phyloP scores from a whole-genome alignment of 2,113 vertebrate genomes.

The Callipepla squamata region DNA sequence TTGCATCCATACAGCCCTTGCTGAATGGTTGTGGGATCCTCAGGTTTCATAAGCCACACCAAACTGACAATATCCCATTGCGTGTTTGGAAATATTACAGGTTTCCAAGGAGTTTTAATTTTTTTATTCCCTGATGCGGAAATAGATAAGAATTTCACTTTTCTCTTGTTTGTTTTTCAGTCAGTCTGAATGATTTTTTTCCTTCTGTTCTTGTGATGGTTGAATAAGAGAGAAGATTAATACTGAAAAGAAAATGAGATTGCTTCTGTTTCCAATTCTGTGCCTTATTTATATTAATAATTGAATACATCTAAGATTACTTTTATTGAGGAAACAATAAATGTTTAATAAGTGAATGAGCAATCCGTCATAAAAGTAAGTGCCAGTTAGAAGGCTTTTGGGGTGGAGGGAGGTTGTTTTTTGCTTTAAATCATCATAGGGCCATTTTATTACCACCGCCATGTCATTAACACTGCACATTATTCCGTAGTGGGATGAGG shows the following conservation, averaged over 20 bases:
- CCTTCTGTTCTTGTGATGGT: neutral
- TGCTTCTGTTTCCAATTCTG: slow-evolving; percentile 38
- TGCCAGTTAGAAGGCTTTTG: neutral
- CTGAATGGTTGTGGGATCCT: neutral
- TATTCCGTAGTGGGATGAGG: slow-evolving; percentile 36
- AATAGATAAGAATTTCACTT: neutral
- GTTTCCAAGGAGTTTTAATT: slow-evolving; percentile 17
- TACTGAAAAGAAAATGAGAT: slow-evolving; percentile 36
- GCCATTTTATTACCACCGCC: slow-evolving; percentile 18
- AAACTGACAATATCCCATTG: neutral
- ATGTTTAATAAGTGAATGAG: slow-evolving; percentile 63
- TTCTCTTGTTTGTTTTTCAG: neutral
- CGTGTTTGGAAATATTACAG: neutral
- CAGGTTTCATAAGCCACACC: neutral
- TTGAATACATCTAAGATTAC: slow-evolving; percentile 33
- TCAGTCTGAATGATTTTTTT: neutral
- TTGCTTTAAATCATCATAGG: slow-evolving; percentile 51
- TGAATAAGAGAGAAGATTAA: slow-evolving; percentile 43
- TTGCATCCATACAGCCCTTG: neutral
- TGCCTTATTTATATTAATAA: slow-evolving; percentile 63
- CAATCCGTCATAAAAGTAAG: slow-evolving; percentile 27
- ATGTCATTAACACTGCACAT: slow-evolving; percentile 34
- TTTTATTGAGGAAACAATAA: slow-evolving; percentile 64
- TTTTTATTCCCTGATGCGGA: neutral
- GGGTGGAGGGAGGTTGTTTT: neutral